These are phyloP conservation scores for Musca domestica DNA, from an alignment of 1,140 invertebrate genomes.

Conservation along the genomic window DNA sequence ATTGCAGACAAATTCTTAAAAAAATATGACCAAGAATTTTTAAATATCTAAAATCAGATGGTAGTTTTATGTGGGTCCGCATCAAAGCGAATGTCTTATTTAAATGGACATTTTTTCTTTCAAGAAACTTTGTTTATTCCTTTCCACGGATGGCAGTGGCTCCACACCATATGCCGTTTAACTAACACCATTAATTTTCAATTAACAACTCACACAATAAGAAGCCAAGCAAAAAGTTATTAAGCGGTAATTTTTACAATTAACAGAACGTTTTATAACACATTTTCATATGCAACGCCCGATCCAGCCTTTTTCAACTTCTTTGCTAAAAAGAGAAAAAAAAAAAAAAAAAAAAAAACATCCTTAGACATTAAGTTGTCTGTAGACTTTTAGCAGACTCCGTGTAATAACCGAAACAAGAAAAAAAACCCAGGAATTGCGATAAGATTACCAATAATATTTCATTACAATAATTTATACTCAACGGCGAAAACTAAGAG, in stretches of 20 bases:
- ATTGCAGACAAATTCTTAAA: no score
- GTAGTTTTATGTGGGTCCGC: no score
- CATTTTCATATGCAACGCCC: not conserved
- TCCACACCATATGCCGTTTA: no score
- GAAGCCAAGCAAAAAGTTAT: not conserved
- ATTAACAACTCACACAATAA: conserved; percentile 3
- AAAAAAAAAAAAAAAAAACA: no score
- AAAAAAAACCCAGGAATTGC: not conserved
- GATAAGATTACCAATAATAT: conserved; percentile 14
- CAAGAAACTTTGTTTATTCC: no score
- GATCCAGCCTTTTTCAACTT: not conserved
- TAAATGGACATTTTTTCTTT: no score
- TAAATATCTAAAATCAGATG: no score
- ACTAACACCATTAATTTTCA: not conserved
- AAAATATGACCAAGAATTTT: no score
- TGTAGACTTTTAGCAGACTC: not conserved
- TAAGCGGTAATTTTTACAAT: not conserved
- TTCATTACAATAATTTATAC: conserved; percentile 21
- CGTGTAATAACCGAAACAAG: not conserved
- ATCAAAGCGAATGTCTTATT: no score
- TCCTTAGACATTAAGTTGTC: conserved; percentile 3
- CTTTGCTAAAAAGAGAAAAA: not conserved
- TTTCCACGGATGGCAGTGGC: no score
- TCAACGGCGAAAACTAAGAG: not conserved
- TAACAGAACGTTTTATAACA: conserved; percentile 16